Conservation (phyloP, 2,888 invertebrate genomes). For the Morpho achilles region DNA sequence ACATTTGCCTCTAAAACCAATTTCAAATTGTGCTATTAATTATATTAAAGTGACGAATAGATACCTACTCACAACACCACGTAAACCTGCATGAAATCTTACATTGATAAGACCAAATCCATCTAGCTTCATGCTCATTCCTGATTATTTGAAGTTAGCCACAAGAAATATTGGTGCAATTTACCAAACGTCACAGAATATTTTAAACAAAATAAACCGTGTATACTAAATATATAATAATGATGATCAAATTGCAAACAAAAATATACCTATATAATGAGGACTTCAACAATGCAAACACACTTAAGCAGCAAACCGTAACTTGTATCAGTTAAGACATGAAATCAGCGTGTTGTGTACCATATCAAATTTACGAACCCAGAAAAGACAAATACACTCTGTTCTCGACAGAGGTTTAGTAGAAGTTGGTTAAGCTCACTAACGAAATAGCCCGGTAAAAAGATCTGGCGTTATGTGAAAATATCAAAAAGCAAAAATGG, state of each 20-base stretch:
- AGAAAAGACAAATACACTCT: constrained; percentile 15
- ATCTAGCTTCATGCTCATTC: constrained; percentile 29
- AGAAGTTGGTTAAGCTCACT: constrained; percentile 12
- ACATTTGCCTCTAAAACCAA: constrained; percentile 21
- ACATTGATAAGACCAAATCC: constrained; percentile 20
- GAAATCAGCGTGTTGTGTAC: constrained; percentile 17
- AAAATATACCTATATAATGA: constrained; percentile 23
- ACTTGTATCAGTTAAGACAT: constrained; percentile 12
- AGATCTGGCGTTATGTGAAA: constrained; percentile 18
- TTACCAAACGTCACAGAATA: constrained; percentile 21
- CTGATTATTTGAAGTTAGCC: constrained; percentile 24
- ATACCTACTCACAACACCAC: constrained; percentile 21
- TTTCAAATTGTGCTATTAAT: constrained; percentile 22
- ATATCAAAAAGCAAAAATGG: constrained; percentile 12
- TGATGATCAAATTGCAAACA: constrained; percentile 21
- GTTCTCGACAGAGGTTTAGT: constrained; percentile 15
- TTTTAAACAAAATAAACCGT: constrained; percentile 22
- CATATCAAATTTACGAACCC: constrained; percentile 8
- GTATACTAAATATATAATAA: constrained; percentile 15
- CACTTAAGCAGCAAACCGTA: constrained; percentile 20
- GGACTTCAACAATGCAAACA: constrained; percentile 23
- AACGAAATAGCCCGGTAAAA: constrained; percentile 12
- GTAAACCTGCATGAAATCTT: constrained; percentile 19
- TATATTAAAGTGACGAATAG: constrained; percentile 22
- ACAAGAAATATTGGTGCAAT: constrained; percentile 24